phyloP scores from a whole-genome alignment of 2,888 invertebrate species.

The Drosophila fungiperda region DNA sequence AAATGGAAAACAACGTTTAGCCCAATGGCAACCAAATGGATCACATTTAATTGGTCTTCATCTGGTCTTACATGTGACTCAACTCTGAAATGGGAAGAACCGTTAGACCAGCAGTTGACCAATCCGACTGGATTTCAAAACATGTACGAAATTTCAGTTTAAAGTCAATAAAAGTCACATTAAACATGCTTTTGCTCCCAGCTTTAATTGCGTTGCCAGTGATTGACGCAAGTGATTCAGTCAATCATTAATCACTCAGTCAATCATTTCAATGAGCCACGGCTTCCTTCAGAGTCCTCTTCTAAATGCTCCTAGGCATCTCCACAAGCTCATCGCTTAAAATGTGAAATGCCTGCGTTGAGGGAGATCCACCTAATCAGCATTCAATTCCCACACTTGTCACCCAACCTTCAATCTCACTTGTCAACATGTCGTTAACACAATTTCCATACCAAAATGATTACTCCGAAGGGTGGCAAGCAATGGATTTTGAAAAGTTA shows the following conservation, averaged over 20 bases:
- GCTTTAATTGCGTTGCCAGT: conserved; percentile 62
- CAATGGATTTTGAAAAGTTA: neutral
- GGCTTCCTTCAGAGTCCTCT: conserved; percentile 39
- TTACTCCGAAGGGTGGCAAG: neutral
- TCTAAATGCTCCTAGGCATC: conserved; percentile 6
- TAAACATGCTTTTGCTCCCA: conserved; percentile 18
- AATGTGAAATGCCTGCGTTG: conserved; percentile 47
- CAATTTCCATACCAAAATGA: conserved; percentile 75
- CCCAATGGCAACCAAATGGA: conserved; percentile 66
- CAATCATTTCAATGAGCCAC: conserved; percentile 71
- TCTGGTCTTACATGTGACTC: conserved; percentile 9
- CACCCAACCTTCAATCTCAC: conserved; percentile 77
- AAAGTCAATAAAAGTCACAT: conserved; percentile 60
- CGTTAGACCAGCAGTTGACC: conserved; percentile 39
- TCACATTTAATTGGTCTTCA: conserved; percentile 72
- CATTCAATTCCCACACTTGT: conserved; percentile 53
- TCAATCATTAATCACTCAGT: conserved; percentile 83
- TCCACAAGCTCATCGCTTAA: conserved; percentile 27
- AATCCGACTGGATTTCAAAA: conserved; percentile 48
- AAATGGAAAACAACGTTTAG: conserved; percentile 69
- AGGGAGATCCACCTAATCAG: conserved; percentile 59
- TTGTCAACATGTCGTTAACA: conserved; percentile 83
- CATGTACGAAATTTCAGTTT: conserved; percentile 51
- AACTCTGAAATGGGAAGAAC: neutral
- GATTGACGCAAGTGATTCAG: conserved; percentile 43